These are phyloP conservation scores for Drosophila colorata DNA, from an alignment of 2,888 invertebrate genomes.

Conservation along the genomic window DNA sequence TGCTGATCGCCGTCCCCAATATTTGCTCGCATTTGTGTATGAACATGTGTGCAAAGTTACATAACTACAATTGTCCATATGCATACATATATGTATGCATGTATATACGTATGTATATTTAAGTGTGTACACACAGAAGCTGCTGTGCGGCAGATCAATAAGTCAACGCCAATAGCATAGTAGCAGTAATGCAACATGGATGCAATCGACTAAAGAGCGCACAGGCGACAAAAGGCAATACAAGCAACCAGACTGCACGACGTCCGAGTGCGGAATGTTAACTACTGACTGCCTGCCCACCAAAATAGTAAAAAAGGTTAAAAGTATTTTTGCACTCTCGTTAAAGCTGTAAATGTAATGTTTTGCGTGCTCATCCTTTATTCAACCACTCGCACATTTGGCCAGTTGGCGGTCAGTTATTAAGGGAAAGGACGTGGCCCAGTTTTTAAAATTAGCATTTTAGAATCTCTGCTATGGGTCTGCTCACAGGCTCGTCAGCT, in stretches of 20 bases:
- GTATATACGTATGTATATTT: not conserved
- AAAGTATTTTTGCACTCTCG: constrained; percentile 42
- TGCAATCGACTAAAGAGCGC: not conserved
- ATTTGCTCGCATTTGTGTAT: not conserved
- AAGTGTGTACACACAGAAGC: not conserved
- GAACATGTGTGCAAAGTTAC: not conserved
- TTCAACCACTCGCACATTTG: constrained; percentile 13
- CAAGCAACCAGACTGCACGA: not conserved
- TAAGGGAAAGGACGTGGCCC: constrained; percentile 13
- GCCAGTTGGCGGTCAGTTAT: constrained; percentile 18
- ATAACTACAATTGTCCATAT: not conserved
- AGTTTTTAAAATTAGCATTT: constrained; percentile 37
- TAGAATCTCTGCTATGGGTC: constrained; percentile 2
- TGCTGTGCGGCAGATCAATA: constrained; percentile 14
- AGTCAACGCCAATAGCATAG: constrained; percentile 15
- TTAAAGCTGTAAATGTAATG: constrained; percentile 48
- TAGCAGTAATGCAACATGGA: constrained; percentile 8
- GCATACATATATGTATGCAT: not conserved
- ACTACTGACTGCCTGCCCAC: not conserved
- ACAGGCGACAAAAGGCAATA: not conserved
- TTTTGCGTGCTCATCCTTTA: constrained; percentile 17
- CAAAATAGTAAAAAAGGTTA: constrained; percentile 23
- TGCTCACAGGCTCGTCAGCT: constrained; percentile 54
- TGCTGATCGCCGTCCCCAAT: constrained; percentile 1
- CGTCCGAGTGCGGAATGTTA: not conserved